phyloP scores from a whole-genome alignment of 1,140 invertebrate genomes.

The Limonius californicus region DNA sequence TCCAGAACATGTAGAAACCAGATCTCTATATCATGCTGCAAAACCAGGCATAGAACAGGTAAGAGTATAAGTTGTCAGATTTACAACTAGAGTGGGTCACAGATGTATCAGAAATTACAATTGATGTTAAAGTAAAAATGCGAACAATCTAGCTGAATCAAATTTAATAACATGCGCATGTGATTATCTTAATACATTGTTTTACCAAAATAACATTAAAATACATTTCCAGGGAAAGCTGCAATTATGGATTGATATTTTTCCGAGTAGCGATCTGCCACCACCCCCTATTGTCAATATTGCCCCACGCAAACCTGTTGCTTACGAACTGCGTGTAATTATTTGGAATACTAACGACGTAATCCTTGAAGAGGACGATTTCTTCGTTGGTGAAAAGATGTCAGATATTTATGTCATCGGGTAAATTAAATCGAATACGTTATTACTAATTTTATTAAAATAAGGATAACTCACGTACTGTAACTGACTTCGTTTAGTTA shows the following conservation, averaged over 20 bases:
- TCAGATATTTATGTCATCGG: conserved; percentile 85
- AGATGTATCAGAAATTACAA: too few relatives aligned
- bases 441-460: not conserved
- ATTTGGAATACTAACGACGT: conserved; percentile 79
- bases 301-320: conserved; percentile 65
- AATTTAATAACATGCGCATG: too few relatives aligned
- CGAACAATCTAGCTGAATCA: too few relatives aligned
- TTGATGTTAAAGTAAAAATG: too few relatives aligned
- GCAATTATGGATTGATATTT: conserved; percentile 89
- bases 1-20: conserved; percentile 85
- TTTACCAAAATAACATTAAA: not conserved
- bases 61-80: too few relatives aligned
- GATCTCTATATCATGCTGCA: conserved; percentile 70
- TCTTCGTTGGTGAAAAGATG: conserved; percentile 75
- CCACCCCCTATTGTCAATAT: conserved; percentile 68
- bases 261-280: conserved; percentile 61
- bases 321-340: conserved; percentile 79
- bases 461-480: too few relatives aligned
- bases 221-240: conserved; percentile 66
- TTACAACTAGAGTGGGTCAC: too few relatives aligned
- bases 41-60: conserved; percentile 82
- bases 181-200: too few relatives aligned
- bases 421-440: too few relatives aligned
- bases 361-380: conserved; percentile 69
- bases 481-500: too few relatives aligned